Evolutionary conservation across 2,113 vertebrate genomes (phyloP).

Genomic region (Lathamus discolor): DNA sequence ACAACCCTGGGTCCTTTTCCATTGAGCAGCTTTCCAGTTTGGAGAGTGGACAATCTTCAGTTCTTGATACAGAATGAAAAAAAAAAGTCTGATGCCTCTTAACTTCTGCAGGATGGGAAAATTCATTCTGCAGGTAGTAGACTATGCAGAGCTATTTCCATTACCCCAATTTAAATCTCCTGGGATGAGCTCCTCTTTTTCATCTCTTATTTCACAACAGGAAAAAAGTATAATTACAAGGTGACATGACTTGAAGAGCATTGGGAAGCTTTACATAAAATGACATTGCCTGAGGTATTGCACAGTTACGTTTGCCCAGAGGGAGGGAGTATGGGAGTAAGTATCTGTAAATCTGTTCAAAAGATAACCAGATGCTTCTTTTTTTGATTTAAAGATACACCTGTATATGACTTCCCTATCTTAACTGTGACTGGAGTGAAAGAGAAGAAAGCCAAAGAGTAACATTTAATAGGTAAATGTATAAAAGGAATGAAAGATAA

Average conservation of each 20-base stretch:
- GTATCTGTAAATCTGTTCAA: conserved; percentile 38
- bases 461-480: conserved; percentile 41
- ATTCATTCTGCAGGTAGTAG: conserved; percentile 14
- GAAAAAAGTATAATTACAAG: conserved; percentile 60
- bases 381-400: conserved; percentile 46
- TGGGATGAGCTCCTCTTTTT: conserved; percentile 56
- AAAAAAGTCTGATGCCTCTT: not conserved
- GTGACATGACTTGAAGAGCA: conserved; percentile 56
- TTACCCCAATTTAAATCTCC: conserved; percentile 44
- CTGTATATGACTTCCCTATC: conserved; percentile 27
- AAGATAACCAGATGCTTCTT: conserved; percentile 44
- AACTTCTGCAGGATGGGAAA: conserved; percentile 44
- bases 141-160: conserved; percentile 49
- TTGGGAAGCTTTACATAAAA: conserved; percentile 63
- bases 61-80: not conserved
- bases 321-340: conserved; percentile 51
- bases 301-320: conserved; percentile 40
- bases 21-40: not conserved
- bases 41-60: not conserved
- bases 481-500: conserved; percentile 38
- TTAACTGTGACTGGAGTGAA: not conserved
- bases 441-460: conserved; percentile 15
- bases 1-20: not conserved
- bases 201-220: conserved; percentile 64
- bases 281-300: conserved; percentile 55